Evolutionary conservation across 2,113 vertebrate species (phyloP).

Genomic region (Prietella phreatophila): DNA sequence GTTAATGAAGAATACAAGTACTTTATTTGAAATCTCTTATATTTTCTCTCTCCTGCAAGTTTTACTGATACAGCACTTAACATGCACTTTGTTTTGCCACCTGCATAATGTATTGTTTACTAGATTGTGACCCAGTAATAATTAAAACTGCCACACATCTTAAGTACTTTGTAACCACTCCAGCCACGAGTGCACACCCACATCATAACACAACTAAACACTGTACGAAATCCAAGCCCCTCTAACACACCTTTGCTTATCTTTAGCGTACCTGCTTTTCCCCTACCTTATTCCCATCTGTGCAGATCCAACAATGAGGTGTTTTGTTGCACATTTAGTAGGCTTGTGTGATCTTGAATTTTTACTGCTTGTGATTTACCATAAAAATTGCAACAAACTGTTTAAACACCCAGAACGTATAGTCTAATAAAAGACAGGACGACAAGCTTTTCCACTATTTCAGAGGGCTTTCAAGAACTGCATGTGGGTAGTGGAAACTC

Average conservation of each 20-base stretch:
- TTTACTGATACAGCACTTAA: background rate
- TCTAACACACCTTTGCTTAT: no score
- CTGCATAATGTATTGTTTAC: conserved; percentile 1
- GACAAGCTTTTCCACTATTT: conserved; percentile 7
- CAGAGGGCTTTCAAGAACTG: background rate
- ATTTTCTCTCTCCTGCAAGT: background rate
- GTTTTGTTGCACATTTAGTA: background rate
- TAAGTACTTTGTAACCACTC: conserved; percentile 5
- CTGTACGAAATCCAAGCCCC: no score
- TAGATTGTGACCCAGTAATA: background rate
- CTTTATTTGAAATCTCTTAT: background rate
- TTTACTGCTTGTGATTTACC: background rate
- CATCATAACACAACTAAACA: no score
- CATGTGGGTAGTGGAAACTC: background rate
- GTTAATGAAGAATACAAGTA: background rate
- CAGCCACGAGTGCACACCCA: conserved; percentile 3
- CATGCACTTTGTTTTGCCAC: background rate
- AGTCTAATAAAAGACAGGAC: background rate
- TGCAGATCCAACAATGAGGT: background rate
- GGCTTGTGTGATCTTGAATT: conserved; percentile 2
- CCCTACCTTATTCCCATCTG: no score
- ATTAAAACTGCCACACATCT: conserved; percentile 8
- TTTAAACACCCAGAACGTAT: background rate
- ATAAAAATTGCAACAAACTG: background rate
- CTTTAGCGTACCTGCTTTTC: no score